Base-by-base conservation (phyloP, 2,113 vertebrate genomes). In the Lanius collurio region DNA sequence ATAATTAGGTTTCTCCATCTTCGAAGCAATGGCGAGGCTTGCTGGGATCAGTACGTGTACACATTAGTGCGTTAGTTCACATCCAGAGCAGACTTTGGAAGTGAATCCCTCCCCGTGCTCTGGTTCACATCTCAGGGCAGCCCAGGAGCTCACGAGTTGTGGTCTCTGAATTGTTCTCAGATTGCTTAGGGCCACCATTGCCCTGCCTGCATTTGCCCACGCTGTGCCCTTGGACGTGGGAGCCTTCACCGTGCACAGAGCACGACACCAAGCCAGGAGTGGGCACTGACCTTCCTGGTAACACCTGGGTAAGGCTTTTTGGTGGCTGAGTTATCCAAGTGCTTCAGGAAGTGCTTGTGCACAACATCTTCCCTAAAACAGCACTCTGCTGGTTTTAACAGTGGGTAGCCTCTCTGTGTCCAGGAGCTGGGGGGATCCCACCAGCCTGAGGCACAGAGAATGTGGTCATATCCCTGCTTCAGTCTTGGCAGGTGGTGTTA, bases 251-350 rank as follows among this genome's bases (percentile, higher is more conserved):
- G 33, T 0, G 0, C 41, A 10, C 9, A 73, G 73, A 42, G 31
- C 28, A 16, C 0, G 0, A 12, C 2, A 0, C 74, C 22, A 33
- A 19, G 8, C 27, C 4, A 1, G 22, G 30, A 41, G 33, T 1
- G 5, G 18, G n/a, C 10, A 1, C 63, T 52, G 56, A 67, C 60
- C 37, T 74, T 62, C 50, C 77, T 77, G 63, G 22, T 37, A 35
- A 44, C 52, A 50, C 27, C n/a, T 24, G 24, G 7, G 2, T 28
- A 31, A 42, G 57, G 39, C 33, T 79, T 59, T 82, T n/a, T 74
- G 91, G n/a, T 41, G 37, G n/a, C 70, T 31, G 47, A 46, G 56
- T 42, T 50, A 37, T 7, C 69, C 24, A 59, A 4, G 39, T 16
- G 10, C 39, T 71, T 87, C 52, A 81, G 52, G 82, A 95, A 33